Conservation (phyloP, 2,888 invertebrate species). For the Scaptomyza polygonia region DNA sequence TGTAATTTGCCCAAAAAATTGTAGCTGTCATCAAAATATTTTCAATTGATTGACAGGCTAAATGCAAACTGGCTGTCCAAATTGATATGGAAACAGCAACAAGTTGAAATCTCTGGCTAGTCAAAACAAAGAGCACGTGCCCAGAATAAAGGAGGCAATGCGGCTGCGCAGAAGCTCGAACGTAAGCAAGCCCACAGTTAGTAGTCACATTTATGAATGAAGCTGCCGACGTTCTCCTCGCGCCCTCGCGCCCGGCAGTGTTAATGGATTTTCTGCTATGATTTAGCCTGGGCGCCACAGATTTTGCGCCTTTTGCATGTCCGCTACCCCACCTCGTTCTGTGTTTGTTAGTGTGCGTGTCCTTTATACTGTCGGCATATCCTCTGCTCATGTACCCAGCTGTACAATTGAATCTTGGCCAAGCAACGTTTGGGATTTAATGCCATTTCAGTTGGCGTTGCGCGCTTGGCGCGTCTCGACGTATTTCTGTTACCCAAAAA, state of each 20-base stretch:
- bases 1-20: slow-evolving; percentile 54
- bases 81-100: slow-evolving; percentile 19
- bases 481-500: slow-evolving; percentile 49
- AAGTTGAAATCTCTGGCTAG: slow-evolving; percentile 38
- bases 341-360: slow-evolving; percentile 24
- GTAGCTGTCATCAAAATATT: slow-evolving; percentile 47
- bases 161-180: slow-evolving; percentile 64
- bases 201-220: slow-evolving; percentile 68
- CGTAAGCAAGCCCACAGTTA: slow-evolving; percentile 57
- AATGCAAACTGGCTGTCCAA: background rate
- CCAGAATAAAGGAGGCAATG: background rate
- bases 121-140: slow-evolving; percentile 44
- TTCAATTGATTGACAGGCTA: slow-evolving; percentile 31
- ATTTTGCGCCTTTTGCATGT: slow-evolving; percentile 77
- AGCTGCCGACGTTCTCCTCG: slow-evolving; percentile 11
- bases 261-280: slow-evolving; percentile 68
- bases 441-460: slow-evolving; percentile 79
- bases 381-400: slow-evolving; percentile 52
- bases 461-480: slow-evolving; percentile 82
- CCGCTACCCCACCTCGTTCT: slow-evolving; percentile 27
- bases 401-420: slow-evolving; percentile 73
- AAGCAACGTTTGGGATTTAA: slow-evolving; percentile 61
- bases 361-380: slow-evolving; percentile 63
- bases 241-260: slow-evolving; percentile 25
- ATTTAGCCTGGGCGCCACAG: slow-evolving; percentile 56